Evolutionary conservation across 2,888 invertebrate genomes (phyloP).

Genomic region (Seira sanloemensis): DNA sequence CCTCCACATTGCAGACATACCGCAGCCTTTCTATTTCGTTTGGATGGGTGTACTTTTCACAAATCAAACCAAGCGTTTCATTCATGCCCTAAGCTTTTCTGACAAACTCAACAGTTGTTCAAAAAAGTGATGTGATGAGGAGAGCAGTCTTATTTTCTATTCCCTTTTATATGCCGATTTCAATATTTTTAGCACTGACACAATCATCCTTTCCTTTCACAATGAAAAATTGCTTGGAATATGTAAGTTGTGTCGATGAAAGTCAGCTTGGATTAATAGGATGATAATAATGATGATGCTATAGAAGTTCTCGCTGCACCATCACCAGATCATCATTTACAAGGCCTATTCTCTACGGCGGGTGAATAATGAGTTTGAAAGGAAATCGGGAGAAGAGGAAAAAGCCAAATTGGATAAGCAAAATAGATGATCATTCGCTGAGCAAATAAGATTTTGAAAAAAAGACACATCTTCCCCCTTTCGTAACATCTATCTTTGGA

Average conservation of each 20-base stretch:
- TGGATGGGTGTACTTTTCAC: conserved; percentile 18
- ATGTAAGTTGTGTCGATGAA: conserved; percentile 11
- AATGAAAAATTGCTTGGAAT: conserved; percentile 22
- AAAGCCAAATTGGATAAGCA: background rate
- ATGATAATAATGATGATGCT: conserved; percentile 21
- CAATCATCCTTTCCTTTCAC: conserved; percentile 19
- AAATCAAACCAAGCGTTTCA: conserved; percentile 46
- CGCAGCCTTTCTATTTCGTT: background rate
- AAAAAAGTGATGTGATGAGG: conserved; percentile 1
- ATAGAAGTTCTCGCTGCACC: background rate
- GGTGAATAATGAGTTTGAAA: background rate
- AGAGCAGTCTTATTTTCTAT: conserved; percentile 5
- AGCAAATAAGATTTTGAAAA: background rate
- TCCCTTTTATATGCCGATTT: conserved; percentile 11
- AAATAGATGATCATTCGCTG: background rate
- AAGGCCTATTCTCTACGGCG: too few relatives aligned
- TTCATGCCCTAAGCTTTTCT: conserved; percentile 39
- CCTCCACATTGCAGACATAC: background rate
- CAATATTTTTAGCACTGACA: background rate
- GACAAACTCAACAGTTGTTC: conserved; percentile 58
- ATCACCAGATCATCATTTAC: background rate
- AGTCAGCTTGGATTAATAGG: conserved; percentile 1
- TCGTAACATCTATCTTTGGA: too few relatives aligned
- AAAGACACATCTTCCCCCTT: too few relatives aligned
- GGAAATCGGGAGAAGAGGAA: background rate